These are phyloP conservation scores for Dorcus parallelipipedus DNA, from an alignment of 2,888 invertebrate species.

Conservation along the genomic window DNA sequence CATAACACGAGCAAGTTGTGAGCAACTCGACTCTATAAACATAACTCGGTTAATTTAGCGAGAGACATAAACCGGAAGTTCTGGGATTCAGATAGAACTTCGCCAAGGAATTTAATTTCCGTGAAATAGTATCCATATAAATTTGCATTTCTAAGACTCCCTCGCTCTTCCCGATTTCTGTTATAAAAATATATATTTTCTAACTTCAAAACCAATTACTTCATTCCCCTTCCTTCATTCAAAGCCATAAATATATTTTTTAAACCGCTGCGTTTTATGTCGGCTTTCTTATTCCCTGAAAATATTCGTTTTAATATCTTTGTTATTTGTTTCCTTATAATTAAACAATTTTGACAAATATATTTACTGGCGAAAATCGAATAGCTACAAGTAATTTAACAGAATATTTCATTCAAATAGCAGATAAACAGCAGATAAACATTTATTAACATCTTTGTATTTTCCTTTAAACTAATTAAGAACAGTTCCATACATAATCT, in stretches of 20 bases:
- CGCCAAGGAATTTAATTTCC: slow-evolving; percentile 31
- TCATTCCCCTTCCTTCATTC: background rate
- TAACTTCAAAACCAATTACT: background rate
- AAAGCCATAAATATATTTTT: slow-evolving; percentile 1
- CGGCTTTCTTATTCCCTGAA: no score
- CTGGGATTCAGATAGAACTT: slow-evolving; percentile 18
- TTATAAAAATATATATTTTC: background rate
- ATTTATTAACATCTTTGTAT: no score
- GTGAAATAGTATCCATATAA: slow-evolving; percentile 33
- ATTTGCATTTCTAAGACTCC: slow-evolving; percentile 26
- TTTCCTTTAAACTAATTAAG: no score
- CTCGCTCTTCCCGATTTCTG: slow-evolving; percentile 6
- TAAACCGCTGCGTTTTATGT: background rate
- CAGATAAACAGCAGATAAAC: no score
- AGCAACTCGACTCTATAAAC: slow-evolving; percentile 27
- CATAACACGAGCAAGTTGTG: slow-evolving; percentile 16
- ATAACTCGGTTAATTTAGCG: slow-evolving; percentile 37
- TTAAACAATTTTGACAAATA: no score
- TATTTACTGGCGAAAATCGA: no score
- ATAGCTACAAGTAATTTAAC: no score
- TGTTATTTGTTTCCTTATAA: no score
- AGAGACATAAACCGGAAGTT: slow-evolving; percentile 31
- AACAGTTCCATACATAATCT: no score
- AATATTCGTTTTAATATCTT: no score
- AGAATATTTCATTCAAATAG: no score